These are phyloP conservation scores for Lapara coniferarum DNA, from an alignment of 2,888 invertebrate species.

Conservation along the genomic window DNA sequence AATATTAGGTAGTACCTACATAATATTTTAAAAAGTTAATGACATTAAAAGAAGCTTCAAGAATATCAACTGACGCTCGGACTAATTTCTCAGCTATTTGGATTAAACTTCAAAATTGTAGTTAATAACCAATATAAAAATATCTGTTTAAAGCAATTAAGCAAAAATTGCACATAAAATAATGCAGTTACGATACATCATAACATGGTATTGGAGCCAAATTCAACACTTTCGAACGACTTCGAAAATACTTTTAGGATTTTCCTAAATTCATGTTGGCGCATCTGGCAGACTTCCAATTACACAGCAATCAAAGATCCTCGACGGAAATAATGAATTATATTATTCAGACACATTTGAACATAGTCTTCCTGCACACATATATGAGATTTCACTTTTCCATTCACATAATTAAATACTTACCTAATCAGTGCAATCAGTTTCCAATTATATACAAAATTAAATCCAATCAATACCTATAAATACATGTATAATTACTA, in stretches of 20 bases:
- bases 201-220: constrained; percentile 1
- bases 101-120: too few species aligned
- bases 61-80: too few species aligned
- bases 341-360: neutral
- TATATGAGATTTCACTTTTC: constrained; percentile 17
- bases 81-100: too few species aligned
- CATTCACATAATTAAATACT: constrained; percentile 18
- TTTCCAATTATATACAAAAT: constrained; percentile 12
- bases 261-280: constrained; percentile 15
- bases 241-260: constrained; percentile 18
- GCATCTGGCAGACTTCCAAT: constrained; percentile 13
- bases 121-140: too few species aligned
- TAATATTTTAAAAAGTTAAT: too few species aligned
- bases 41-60: too few species aligned
- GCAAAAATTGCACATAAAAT: neutral
- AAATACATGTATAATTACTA: constrained; percentile 19
- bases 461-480: constrained; percentile 24
- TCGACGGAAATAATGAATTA: constrained; percentile 22
- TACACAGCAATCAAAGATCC: constrained; percentile 14
- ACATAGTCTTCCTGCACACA: neutral
- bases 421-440: constrained; percentile 20
- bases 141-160: too few species aligned
- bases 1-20: too few species aligned
- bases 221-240: constrained; percentile 9
- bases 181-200: neutral